Evolutionary conservation across 2,113 vertebrate species (phyloP).

Genomic region (Apistogramma diplotaenia): DNA sequence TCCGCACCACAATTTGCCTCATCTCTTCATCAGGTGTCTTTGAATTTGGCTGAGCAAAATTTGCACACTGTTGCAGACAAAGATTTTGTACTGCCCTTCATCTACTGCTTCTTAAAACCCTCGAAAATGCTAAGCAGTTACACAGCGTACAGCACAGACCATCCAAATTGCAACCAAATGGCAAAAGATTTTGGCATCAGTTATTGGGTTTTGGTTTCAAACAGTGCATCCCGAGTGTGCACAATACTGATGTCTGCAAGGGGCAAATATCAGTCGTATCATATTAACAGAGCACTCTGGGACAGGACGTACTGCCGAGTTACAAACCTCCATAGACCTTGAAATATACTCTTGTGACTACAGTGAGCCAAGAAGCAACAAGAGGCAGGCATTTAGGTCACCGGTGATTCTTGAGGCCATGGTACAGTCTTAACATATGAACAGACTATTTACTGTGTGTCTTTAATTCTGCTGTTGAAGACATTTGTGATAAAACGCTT

Average conservation of each 20-base stretch:
- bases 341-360: constrained; percentile 12
- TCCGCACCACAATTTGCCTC: not conserved
- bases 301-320: constrained; percentile 6
- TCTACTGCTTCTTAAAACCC: not conserved
- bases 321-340: constrained; percentile 25
- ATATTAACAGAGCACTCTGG: not conserved
- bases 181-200: not conserved
- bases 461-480: constrained; percentile 18
- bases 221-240: not conserved
- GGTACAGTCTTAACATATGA: constrained; percentile 30
- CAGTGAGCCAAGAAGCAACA: constrained; percentile 10
- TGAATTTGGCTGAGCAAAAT: not conserved
- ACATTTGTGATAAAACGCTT: constrained; percentile 8
- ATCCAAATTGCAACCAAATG: not conserved
- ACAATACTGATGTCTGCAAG: not conserved
- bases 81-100: not conserved
- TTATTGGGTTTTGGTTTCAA: not conserved
- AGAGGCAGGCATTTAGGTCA: not conserved
- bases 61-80: not conserved
- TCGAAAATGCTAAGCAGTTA: not conserved
- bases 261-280: no score
- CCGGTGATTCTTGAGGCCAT: constrained; percentile 4
- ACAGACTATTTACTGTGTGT: constrained; percentile 29
- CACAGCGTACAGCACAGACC: not conserved
- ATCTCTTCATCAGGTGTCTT: not conserved